A percentile compares a stretch with the other conserved stretches of the same genome.
Evolutionary conservation across 2,797 vertebrate genomes (phyloP).

Genomic region (Propithecus deckenii): DNA sequence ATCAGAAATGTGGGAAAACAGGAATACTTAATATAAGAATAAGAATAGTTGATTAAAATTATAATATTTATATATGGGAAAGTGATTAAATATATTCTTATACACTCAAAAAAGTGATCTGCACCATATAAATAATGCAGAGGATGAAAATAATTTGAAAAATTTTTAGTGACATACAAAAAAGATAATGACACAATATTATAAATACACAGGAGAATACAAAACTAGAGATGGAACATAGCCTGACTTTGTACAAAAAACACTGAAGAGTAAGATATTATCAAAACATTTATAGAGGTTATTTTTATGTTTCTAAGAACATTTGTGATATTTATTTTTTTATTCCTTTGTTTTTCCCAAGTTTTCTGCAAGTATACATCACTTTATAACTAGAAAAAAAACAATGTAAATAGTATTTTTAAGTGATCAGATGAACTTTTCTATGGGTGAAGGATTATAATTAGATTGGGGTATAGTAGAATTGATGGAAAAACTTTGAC

Average conservation of each 20-base stretch:
- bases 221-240: background rate
- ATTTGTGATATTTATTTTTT: background rate
- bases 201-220: background rate
- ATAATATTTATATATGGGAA: background rate
- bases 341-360: background rate
- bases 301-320: conserved; percentile 9
- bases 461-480: background rate
- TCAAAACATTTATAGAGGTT: background rate
- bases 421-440: background rate
- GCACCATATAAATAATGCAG: background rate
- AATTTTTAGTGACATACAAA: background rate
- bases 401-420: background rate
- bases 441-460: background rate
- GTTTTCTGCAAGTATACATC: background rate
- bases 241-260: background rate
- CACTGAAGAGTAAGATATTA: background rate
- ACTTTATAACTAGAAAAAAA: background rate
- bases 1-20: background rate
- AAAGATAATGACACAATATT: background rate
- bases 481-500: background rate
- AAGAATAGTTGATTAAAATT: conserved; percentile 27
- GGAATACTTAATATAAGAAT: background rate
- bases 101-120: background rate
- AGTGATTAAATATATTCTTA: background rate
- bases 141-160: background rate